Evolutionary conservation across 2,888 invertebrate species (phyloP).

Genomic region (Cataglyphis livida): DNA sequence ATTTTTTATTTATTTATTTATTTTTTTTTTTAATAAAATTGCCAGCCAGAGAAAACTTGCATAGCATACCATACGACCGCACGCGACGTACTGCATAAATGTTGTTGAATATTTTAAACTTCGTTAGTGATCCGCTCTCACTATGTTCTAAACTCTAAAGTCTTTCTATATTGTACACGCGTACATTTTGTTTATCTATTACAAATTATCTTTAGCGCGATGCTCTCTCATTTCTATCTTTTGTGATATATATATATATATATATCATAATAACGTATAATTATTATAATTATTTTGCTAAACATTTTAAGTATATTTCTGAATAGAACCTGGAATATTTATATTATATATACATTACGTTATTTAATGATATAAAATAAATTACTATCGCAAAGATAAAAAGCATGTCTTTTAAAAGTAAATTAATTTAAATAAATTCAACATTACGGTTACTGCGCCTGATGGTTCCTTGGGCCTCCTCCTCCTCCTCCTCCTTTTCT

Average conservation of each 20-base stretch:
- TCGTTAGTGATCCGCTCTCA: background rate
- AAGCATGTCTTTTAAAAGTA: background rate
- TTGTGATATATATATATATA: background rate
- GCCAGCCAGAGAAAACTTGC: constrained; percentile 41
- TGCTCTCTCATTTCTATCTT: background rate
- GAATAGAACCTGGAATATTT: too few species aligned
- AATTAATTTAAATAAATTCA: background rate
- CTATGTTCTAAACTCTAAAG: constrained; percentile 1
- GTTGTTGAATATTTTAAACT: constrained; percentile 43
- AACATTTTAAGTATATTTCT: too few species aligned
- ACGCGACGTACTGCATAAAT: constrained; percentile 29
- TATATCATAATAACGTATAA: background rate
- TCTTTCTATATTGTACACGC: background rate
- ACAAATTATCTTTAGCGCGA: constrained; percentile 1
- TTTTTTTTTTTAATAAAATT: constrained; percentile 43
- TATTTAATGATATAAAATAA: too few species aligned
- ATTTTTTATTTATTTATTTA: background rate
- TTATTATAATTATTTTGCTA: too few species aligned
- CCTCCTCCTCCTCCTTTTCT: background rate
- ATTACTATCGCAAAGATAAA: too few species aligned
- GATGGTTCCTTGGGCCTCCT: background rate
- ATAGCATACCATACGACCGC: constrained; percentile 6
- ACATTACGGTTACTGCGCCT: background rate
- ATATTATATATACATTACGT: too few species aligned
- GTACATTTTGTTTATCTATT: constrained; percentile 23